Conservation (phyloP, 1,140 invertebrate species). For the Temnothorax nylanderi region DNA sequence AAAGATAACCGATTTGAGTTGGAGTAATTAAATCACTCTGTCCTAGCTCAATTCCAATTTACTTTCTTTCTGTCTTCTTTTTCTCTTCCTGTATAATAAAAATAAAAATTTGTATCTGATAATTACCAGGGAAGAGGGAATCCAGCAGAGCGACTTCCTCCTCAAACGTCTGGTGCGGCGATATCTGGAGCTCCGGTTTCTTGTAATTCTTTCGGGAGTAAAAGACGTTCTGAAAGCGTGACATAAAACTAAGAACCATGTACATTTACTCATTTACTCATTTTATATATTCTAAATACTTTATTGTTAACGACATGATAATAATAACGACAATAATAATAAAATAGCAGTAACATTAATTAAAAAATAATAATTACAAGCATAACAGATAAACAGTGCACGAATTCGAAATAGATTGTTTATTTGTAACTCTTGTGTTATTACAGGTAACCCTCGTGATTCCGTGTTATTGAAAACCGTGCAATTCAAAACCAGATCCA, state of each 20-base stretch:
- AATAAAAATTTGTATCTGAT: neutral
- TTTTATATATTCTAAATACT: neutral
- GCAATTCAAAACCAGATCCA: no score
- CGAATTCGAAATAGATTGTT: neutral
- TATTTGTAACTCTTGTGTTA: neutral
- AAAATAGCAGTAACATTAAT: neutral
- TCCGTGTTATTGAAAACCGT: no score
- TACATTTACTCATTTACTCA: neutral
- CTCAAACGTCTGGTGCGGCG: constrained; percentile 95
- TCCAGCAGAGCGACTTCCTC: constrained; percentile 96
- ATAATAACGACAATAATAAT: neutral
- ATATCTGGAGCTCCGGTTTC: constrained; percentile 95
- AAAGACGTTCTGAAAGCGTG: constrained; percentile 92
- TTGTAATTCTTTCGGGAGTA: constrained; percentile 99
- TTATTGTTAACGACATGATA: neutral
- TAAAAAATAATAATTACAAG: neutral
- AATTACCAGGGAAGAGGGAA: constrained; percentile 91
- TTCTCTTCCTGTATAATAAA: neutral
- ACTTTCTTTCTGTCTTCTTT: neutral
- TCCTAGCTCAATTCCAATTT: neutral
- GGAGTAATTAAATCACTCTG: neutral
- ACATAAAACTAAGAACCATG: neutral
- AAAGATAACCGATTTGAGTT: neutral
- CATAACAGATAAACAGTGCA: neutral
- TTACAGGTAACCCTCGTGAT: neutral